Evolutionary conservation across 2,113 vertebrate species (phyloP).

Genomic region (Entomyzon cyanotis): DNA sequence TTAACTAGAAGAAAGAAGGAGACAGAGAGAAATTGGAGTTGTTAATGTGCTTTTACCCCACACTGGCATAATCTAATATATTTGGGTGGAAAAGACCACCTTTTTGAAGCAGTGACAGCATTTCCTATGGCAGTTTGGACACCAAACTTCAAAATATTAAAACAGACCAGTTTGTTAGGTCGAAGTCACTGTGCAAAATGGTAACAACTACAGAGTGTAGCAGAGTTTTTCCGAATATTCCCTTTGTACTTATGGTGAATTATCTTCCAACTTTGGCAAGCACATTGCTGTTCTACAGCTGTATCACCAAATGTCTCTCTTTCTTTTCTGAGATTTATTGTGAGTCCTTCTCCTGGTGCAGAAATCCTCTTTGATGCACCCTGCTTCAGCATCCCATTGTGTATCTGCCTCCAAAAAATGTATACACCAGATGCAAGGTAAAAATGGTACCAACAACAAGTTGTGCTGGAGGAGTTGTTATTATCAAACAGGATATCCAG

Average conservation of each 20-base stretch:
- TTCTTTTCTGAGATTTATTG: neutral
- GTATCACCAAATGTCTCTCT: neutral
- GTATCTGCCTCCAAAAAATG: neutral
- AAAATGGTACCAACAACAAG: neutral
- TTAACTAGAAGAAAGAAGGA: neutral
- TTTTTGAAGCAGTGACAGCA: neutral
- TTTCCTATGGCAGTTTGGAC: neutral
- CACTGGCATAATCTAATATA: neutral
- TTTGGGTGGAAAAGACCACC: slow-evolving; percentile 1
- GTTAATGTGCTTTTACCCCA: neutral
- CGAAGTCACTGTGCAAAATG: neutral
- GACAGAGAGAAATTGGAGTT: neutral
- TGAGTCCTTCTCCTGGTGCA: neutral
- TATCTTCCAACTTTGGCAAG: neutral
- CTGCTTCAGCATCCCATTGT: neutral
- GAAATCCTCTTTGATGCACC: neutral
- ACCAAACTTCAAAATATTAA: slow-evolving; percentile 18
- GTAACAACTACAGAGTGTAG: neutral
- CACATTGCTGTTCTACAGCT: neutral
- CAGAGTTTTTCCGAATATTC: neutral
- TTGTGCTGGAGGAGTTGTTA: neutral
- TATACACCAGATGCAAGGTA: neutral
- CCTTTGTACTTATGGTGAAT: neutral
- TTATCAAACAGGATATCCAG: neutral
- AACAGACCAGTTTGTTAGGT: slow-evolving; percentile 1